phyloP scores from a whole-genome alignment of 2,113 vertebrate genomes.

The Tachycineta bicolor region DNA sequence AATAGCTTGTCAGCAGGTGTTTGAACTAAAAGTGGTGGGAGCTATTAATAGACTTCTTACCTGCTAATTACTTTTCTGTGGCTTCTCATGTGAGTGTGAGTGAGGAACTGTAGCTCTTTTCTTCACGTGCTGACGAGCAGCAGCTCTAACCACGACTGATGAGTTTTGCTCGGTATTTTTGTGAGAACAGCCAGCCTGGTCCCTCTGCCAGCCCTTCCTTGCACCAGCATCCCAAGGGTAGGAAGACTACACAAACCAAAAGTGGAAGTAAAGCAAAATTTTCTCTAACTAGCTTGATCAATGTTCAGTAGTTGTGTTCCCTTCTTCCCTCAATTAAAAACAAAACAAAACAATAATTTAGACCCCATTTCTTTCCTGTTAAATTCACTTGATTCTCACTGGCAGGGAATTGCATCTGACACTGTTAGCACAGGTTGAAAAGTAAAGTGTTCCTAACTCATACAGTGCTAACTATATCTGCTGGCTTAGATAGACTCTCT shows the following conservation, averaged over 20 bases:
- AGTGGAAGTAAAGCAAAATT: neutral
- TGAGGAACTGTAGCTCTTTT: conserved; percentile 45
- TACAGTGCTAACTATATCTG: neutral
- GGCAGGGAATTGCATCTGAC: neutral
- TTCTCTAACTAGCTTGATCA: neutral
- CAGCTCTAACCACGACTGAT: conserved; percentile 6
- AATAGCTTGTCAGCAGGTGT: conserved; percentile 52
- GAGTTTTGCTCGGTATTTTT: neutral
- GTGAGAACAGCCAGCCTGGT: neutral
- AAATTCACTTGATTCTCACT: neutral
- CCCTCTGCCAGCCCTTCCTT: neutral
- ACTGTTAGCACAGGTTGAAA: neutral
- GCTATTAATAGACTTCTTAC: conserved; percentile 54
- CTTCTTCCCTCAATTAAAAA: neutral
- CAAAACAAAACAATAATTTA: neutral
- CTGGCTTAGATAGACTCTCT: neutral
- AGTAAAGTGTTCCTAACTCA: neutral
- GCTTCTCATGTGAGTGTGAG: conserved; percentile 29
- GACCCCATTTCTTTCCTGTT: neutral
- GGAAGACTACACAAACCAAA: neutral
- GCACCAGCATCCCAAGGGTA: neutral
- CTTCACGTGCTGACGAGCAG: conserved; percentile 10
- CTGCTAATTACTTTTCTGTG: conserved; percentile 60
- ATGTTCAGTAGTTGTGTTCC: neutral
- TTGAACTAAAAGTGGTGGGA: neutral